Percentiles rank a stretch among this genome's conserved stretches.
Evolutionary conservation across 2,113 vertebrate species (phyloP).

Genomic region (Catharus minimus): DNA sequence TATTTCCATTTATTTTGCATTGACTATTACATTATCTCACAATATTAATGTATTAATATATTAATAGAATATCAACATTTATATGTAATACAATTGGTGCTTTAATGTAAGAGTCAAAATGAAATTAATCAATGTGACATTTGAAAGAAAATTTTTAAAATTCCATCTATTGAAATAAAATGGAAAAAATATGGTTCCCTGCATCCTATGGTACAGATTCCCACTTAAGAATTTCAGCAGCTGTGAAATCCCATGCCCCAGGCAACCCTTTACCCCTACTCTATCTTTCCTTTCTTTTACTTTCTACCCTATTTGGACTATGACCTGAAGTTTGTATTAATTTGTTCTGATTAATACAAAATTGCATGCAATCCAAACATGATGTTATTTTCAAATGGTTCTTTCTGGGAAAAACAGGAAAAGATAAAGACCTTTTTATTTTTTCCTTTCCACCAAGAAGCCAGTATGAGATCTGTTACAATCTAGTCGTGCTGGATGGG

Average conservation of each 20-base stretch:
- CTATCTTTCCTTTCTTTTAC: not conserved
- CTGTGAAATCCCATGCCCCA: not conserved
- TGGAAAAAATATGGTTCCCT: not conserved
- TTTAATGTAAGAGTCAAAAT: conserved; percentile 28
- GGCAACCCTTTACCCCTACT: not conserved
- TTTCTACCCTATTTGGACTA: not conserved
- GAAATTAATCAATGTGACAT: conserved; percentile 13
- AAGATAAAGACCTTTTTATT: not conserved
- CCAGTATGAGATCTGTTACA: not conserved
- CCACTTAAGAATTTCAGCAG: not conserved
- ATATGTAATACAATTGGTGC: conserved; percentile 35
- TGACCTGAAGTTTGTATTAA: conserved; percentile 14
- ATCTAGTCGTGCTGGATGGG: not conserved
- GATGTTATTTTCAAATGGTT: not conserved
- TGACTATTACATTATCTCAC: not conserved
- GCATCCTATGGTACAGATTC: not conserved
- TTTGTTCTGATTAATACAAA: conserved; percentile 32
- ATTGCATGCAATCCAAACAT: not conserved
- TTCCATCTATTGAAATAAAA: not conserved
- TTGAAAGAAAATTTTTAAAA: not conserved
- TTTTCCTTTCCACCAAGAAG: not conserved
- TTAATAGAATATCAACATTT: conserved; percentile 31
- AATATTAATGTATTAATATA: conserved; percentile 31
- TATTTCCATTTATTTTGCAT: not conserved
- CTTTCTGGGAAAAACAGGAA: conserved; percentile 5